Conservation (phyloP, 1,140 invertebrate species). For the Drosophila asahinai region DNA sequence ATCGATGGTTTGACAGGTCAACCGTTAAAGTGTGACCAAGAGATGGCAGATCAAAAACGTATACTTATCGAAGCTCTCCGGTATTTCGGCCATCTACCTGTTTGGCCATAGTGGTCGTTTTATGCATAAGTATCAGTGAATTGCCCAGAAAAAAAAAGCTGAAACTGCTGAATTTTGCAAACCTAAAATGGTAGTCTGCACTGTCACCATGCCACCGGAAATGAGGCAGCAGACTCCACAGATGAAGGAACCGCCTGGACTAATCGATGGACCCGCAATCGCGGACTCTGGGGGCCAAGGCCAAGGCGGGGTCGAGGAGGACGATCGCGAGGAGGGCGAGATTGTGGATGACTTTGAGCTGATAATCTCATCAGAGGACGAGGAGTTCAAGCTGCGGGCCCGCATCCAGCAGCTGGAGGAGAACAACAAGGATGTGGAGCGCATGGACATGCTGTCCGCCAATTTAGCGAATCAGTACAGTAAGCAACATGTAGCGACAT, state of each 20-base stretch:
- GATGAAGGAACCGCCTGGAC: neutral
- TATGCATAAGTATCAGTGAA: conserved; percentile 23
- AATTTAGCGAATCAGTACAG: conserved; percentile 72
- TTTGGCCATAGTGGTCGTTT: neutral
- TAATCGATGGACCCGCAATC: neutral
- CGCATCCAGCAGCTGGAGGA: conserved; percentile 80
- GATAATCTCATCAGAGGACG: conserved; percentile 80
- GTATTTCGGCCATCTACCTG: neutral
- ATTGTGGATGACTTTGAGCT: conserved; percentile 81
- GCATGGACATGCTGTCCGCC: conserved; percentile 73
- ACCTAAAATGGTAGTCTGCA: conserved; percentile 27
- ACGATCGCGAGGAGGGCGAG: conserved; percentile 79
- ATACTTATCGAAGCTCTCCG: neutral
- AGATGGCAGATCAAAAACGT: neutral
- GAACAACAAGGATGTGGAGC: conserved; percentile 81
- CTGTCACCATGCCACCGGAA: conserved; percentile 17
- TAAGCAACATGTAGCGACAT: conserved; percentile 51
- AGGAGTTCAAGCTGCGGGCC: conserved; percentile 72
- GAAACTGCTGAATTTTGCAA: conserved; percentile 6
- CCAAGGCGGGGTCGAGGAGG: conserved; percentile 16
- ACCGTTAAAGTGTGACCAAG: neutral
- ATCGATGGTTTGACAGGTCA: neutral
- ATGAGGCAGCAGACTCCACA: neutral
- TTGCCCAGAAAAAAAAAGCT: conserved; percentile 6
- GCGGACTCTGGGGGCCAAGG: neutral